These are phyloP conservation scores for Parthenolecanium corni DNA, from an alignment of 2,888 invertebrate species.

Conservation along the genomic window DNA sequence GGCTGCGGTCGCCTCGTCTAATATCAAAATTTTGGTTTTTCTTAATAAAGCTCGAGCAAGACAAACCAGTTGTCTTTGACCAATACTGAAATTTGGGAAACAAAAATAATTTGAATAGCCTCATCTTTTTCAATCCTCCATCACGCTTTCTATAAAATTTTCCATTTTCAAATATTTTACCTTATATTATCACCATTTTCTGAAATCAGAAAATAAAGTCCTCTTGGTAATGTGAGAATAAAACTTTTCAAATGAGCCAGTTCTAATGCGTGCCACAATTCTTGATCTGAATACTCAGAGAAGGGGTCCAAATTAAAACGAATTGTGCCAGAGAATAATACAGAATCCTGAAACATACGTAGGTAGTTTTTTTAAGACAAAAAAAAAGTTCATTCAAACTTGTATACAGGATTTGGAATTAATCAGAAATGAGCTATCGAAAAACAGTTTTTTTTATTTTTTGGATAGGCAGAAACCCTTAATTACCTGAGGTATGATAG, in stretches of 20 bases:
- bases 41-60: slow-evolving; percentile 70
- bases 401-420: no score
- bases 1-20: slow-evolving; percentile 83
- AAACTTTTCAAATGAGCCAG: slow-evolving; percentile 80
- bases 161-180: slow-evolving; percentile 30
- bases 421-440: no score
- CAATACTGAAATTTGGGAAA: slow-evolving; percentile 51
- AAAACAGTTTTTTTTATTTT: no score
- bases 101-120: not conserved
- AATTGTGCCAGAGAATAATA: slow-evolving; percentile 82
- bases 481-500: slow-evolving; percentile 43
- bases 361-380: no score
- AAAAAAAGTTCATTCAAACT: no score
- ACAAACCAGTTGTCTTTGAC: slow-evolving; percentile 76
- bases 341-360: slow-evolving; percentile 74
- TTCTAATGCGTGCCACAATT: slow-evolving; percentile 78
- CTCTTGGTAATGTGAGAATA: slow-evolving; percentile 61
- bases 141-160: not conserved
- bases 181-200: slow-evolving; percentile 80
- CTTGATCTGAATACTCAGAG: slow-evolving; percentile 60
- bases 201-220: slow-evolving; percentile 67
- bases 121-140: not conserved
- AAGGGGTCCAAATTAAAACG: slow-evolving; percentile 91
- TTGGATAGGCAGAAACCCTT: no score
- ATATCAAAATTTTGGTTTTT: slow-evolving; percentile 70